Conservation (phyloP, 2,113 vertebrate species). For the Cebus imitator region DNA sequence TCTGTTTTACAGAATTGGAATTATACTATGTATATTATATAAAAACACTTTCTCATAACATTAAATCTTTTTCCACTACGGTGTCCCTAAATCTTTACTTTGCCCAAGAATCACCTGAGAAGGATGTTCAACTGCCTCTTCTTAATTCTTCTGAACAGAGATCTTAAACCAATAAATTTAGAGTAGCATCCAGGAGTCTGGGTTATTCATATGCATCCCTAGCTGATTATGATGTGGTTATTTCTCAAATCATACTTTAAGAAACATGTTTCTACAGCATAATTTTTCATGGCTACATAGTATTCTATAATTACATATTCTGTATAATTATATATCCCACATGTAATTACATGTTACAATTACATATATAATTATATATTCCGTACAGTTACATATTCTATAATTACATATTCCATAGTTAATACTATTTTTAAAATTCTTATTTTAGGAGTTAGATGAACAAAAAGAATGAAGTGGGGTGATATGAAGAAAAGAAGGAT, state of each 20-base stretch:
- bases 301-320: background rate
- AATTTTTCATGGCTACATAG: background rate
- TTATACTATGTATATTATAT: background rate
- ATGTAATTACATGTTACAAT: background rate
- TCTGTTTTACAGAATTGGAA: constrained; percentile 3
- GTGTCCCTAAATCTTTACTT: background rate
- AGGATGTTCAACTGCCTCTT: background rate
- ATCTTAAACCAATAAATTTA: background rate
- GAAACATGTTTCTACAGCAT: background rate
- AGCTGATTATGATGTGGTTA: background rate
- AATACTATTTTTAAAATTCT: background rate
- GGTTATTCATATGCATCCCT: background rate
- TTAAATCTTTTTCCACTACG: background rate
- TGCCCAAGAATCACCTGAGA: background rate
- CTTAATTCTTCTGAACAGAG: background rate
- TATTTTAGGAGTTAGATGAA: background rate
- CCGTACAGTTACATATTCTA: background rate
- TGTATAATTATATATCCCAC: background rate
- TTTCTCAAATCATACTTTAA: background rate
- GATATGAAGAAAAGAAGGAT: background rate
- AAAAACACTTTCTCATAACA: background rate
- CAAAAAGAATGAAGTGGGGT: background rate
- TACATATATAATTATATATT: background rate
- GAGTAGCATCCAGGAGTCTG: background rate
- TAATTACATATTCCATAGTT: background rate